Base-by-base conservation (phyloP, 1,140 invertebrate genomes). In the Papilio polytes region DNA sequence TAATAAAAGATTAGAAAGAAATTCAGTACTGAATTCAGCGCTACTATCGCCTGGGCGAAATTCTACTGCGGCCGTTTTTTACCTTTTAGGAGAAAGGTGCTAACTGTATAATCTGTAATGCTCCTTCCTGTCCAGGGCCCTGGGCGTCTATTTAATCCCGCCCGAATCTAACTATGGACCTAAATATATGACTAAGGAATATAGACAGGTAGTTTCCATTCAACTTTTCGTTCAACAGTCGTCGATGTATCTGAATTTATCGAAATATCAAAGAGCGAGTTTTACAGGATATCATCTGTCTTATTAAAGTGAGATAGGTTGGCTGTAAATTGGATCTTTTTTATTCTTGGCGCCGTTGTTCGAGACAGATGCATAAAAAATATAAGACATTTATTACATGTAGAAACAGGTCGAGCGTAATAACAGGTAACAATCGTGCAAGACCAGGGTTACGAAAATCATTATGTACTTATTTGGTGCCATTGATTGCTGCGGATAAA, bases 391-490 rank as follows among this genome's bases (percentile, higher is more conserved):
- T 84, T 86, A 86, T 84, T 72, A 63, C n/a, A 83, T 80, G 82
- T 85, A 88, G 88, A 85, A 90, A 85, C 81, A 80, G 78, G 85
- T 81, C 70, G 63, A 81, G 78, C 74, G 88, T 91, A 90, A 90
- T 88, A 89, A 88, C 84, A 78, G 80, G 85, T 86, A 87, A 90
- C 82, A 44, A 78, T 78, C 12, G 76, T 80, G 83, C 80, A 84
- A 82, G 84, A 86, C 83, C 83, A 80, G 56, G 77, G 80, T 89
- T 90, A 88, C 78, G 87, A 89, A 90, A 92, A 88, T 84, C 84
- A 85, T 89, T 88, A 87, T 86, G 82, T 86, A 82, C 88, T 88
- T 87, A 90, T 88, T 88, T 88, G 89, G 89, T 87, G 80, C 31
- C 66, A 63, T 78, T 78, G 73, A 59, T 59, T 56, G 56, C 79